A percentile compares a stretch with the other conserved stretches of the same genome.
These are phyloP conservation scores for Balanococcus diminutus DNA, from an alignment of 2,888 invertebrate species.

Conservation along the genomic window DNA sequence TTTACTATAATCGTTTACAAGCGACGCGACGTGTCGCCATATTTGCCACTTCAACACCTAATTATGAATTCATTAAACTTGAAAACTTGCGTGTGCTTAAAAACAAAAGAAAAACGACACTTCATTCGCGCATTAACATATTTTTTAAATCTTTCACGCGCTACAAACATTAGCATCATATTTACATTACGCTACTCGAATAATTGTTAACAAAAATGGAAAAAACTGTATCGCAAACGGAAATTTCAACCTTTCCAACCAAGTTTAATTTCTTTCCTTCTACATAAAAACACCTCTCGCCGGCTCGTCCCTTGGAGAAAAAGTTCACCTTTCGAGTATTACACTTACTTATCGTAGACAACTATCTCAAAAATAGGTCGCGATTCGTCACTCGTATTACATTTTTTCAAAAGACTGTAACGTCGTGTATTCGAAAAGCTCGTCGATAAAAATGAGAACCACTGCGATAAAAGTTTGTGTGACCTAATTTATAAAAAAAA, in stretches of 20 bases:
- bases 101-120: constrained; percentile 19
- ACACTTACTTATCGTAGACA: neutral
- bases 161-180: neutral
- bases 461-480: constrained; percentile 25
- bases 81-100: constrained; percentile 27
- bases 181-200: constrained; percentile 13
- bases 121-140: constrained; percentile 19
- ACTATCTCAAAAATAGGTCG: constrained; percentile 18
- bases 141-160: constrained; percentile 22
- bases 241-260: neutral
- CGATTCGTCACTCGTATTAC: neutral
- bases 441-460: constrained; percentile 9
- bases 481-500: constrained; percentile 9
- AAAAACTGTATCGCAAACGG: neutral
- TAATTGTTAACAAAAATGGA: neutral
- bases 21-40: constrained; percentile 13
- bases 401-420: constrained; percentile 10
- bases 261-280: neutral
- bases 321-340: neutral
- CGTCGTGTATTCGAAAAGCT: neutral
- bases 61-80: constrained; percentile 24
- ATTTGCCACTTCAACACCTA: constrained; percentile 17
- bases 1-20: constrained; percentile 6
- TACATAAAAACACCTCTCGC: neutral
- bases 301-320: neutral